These are phyloP conservation scores for Spheniscus mendiculus DNA, from an alignment of 2,113 vertebrate species.

Conservation along the genomic window DNA sequence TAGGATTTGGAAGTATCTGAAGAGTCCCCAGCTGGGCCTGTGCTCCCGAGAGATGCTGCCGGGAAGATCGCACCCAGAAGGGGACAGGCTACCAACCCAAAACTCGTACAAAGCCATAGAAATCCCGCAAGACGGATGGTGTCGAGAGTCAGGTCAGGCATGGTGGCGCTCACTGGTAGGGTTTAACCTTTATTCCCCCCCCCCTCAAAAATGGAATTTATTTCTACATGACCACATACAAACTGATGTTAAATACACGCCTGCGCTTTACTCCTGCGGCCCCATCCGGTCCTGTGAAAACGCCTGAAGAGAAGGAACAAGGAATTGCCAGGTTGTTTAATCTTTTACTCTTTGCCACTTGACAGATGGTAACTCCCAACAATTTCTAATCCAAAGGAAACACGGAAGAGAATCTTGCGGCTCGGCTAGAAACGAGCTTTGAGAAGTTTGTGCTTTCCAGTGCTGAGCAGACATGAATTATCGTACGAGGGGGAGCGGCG, in stretches of 20 bases:
- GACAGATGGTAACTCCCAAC: constrained; percentile 41
- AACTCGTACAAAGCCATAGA: background rate
- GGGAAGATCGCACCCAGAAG: background rate
- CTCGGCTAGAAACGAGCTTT: background rate
- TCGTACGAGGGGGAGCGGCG: background rate
- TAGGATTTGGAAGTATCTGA: background rate
- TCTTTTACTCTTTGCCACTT: constrained; percentile 45
- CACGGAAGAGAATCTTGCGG: background rate
- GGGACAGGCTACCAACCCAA: background rate
- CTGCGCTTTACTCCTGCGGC: background rate
- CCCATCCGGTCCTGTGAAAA: background rate
- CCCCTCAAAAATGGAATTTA: background rate
- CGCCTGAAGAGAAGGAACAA: background rate
- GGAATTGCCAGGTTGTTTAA: constrained; percentile 37
- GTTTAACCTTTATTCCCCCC: background rate
- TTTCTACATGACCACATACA: background rate
- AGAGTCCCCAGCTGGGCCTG: background rate
- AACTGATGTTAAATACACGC: background rate
- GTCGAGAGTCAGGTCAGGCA: background rate
- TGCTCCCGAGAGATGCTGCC: background rate
- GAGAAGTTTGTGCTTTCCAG: background rate
- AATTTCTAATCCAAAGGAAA: constrained; percentile 37
- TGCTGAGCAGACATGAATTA: background rate
- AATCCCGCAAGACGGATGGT: background rate
- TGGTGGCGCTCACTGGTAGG: background rate